Conservation (phyloP, 2,113 vertebrate species). For the Saiga tatarica region DNA sequence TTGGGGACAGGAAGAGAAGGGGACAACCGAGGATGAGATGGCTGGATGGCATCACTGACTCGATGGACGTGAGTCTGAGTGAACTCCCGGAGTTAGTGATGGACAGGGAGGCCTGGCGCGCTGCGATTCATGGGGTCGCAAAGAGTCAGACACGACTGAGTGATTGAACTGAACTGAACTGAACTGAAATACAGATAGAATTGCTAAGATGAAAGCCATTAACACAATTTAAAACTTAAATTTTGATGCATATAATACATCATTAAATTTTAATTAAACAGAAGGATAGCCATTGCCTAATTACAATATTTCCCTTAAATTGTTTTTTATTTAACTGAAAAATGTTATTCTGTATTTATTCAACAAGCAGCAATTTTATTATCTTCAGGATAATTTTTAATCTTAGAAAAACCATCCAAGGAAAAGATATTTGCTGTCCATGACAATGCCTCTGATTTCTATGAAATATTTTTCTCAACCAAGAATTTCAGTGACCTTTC, state of each 20-base stretch:
- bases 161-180: too few species aligned
- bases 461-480: neutral
- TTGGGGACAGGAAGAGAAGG: too few species aligned
- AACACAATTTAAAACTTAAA: neutral
- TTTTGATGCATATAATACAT: neutral
- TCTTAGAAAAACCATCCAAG: neutral
- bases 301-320: neutral
- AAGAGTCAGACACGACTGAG: too few species aligned
- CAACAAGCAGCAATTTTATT: neutral
- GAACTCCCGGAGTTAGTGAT: too few species aligned
- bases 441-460: neutral
- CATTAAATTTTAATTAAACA: neutral
- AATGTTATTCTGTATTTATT: neutral
- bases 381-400: neutral
- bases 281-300: neutral
- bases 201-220: neutral
- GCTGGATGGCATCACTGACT: too few species aligned
- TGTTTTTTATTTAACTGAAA: neutral
- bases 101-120: too few species aligned
- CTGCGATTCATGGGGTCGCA: too few species aligned
- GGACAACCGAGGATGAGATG: too few species aligned
- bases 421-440: neutral
- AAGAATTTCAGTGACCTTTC: slow-evolving; percentile 31
- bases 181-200: neutral
- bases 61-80: too few species aligned